Base-by-base conservation (phyloP, 1,140 invertebrate genomes). In the Tetranychus cinnabarinus region DNA sequence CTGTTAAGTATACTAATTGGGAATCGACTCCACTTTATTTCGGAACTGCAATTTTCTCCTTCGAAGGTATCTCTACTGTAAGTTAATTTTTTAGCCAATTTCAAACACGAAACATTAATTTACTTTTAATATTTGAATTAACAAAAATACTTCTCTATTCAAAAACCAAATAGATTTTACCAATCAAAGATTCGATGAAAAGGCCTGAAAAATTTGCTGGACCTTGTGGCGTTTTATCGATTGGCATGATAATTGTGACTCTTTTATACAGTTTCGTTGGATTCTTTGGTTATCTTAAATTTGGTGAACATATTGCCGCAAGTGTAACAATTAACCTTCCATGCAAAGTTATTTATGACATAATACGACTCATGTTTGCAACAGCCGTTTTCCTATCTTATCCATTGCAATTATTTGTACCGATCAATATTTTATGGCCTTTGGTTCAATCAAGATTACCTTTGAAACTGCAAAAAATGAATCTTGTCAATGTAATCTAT, bases 241-340 rank as follows among this genome's bases (percentile, higher is more conserved):
- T 52, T 12, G 36, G 23, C 7, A 62, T 37, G 13, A 39, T 34
- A 37, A 37, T 71, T 56, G 85, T 89, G 5, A 81, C 82, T 3
- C 79, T 78, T 58, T 69, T 89, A 3, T 90, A 89, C 69, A 83
- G 83, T 15, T 80, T 81, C 3, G 80, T 89, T 35, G 88, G 86
- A 54, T 90, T 89, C 72, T 90, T 86, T 74, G 88, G 87, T n/a
- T 90, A 89, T 70, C 73, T 90, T 33, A 85, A 85, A 68, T 90
- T 86, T 73, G 86, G 86, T 2, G 81, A 86, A 47, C 70, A 72
- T 62, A 80, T 84, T 2, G 72, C 77, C 63, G 86, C 84, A 23
- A 88, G 84, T 71, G 83, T 91, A 56, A 90, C 87, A 3, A 72
- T 89, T 1, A 85, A 89, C 72, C 72, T 90, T 56, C 84, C 84